These are phyloP conservation scores for Yponomeuta cagnagella DNA, from an alignment of 2,888 invertebrate genomes.

Conservation along the genomic window DNA sequence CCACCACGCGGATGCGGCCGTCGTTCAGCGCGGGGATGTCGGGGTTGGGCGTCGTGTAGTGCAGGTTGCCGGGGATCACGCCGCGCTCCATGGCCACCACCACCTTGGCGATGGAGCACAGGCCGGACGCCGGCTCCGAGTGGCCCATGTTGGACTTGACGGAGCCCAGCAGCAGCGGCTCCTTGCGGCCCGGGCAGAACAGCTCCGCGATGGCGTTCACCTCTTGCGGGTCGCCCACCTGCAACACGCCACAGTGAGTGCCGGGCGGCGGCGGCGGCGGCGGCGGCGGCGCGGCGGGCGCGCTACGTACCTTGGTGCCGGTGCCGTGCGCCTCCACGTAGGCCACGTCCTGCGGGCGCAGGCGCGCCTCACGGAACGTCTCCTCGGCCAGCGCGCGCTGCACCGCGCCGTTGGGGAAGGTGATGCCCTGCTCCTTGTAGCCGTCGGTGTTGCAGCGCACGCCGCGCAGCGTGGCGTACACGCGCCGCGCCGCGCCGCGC, in stretches of 20 bases:
- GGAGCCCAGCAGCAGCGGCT: conserved; percentile 93
- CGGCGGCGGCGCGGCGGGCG: no score
- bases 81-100: conserved; percentile 95
- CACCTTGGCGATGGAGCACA: conserved; percentile 93
- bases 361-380: conserved; percentile 87
- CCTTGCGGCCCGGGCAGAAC: conserved; percentile 87
- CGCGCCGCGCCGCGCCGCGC: conserved; percentile 82
- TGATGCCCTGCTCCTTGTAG: conserved; percentile 91
- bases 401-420: conserved; percentile 87
- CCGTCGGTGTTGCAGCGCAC: conserved; percentile 96
- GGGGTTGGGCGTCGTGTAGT: conserved; percentile 89
- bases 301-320: conserved; percentile 86
- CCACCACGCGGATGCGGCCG: conserved; percentile 84
- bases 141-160: conserved; percentile 99
- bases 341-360: conserved; percentile 87
- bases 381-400: conserved; percentile 89
- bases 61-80: conserved; percentile 92
- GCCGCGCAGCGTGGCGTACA: conserved; percentile 91
- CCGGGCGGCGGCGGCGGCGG: no score
- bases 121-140: conserved; percentile 94
- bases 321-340: conserved; percentile 99
- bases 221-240: conserved; percentile 98
- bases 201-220: conserved; percentile 94
- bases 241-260: conserved; percentile 16
- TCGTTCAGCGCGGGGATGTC: conserved; percentile 94